Percentiles rank a stretch among this genome's conserved stretches.
Evolutionary conservation across 2,888 invertebrate species (phyloP).

Genomic region (Arctia plantaginis): DNA sequence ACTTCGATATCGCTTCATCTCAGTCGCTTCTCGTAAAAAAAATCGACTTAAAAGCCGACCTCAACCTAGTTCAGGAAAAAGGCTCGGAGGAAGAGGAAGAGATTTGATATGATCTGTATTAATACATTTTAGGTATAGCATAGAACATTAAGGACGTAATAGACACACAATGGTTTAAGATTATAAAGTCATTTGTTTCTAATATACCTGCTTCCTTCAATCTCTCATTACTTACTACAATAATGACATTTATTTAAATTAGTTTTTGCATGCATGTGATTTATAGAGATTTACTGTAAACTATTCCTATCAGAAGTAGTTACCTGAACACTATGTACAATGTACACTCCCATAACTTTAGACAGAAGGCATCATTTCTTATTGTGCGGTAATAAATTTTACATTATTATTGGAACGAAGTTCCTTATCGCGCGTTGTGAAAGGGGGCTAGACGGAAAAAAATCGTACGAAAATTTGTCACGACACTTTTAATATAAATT

Average conservation of each 20-base stretch:
- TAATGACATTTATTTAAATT: background rate
- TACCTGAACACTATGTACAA: background rate
- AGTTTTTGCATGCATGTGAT: background rate
- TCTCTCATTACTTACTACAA: background rate
- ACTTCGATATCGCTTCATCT: too few relatives aligned
- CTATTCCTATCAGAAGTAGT: background rate
- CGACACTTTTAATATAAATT: too few relatives aligned
- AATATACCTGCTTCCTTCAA: background rate
- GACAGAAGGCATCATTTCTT: background rate
- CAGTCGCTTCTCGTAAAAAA: too few relatives aligned
- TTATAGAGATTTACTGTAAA: background rate
- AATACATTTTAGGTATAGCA: slow-evolving; percentile 25
- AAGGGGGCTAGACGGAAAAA: too few relatives aligned
- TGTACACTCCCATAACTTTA: background rate
- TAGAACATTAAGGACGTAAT: slow-evolving; percentile 43
- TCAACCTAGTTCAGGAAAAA: too few relatives aligned
- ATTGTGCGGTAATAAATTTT: background rate
- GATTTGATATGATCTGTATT: slow-evolving; percentile 28
- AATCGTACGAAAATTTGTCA: too few relatives aligned
- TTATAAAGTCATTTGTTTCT: background rate
- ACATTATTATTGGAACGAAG: background rate
- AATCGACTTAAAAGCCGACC: too few relatives aligned
- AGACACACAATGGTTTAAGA: slow-evolving; percentile 26
- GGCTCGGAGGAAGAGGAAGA: too few relatives aligned
- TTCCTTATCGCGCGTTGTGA: too few relatives aligned